These are phyloP conservation scores for Trachurus trachurus DNA, from an alignment of 2,797 vertebrate species.

Conservation along the genomic window DNA sequence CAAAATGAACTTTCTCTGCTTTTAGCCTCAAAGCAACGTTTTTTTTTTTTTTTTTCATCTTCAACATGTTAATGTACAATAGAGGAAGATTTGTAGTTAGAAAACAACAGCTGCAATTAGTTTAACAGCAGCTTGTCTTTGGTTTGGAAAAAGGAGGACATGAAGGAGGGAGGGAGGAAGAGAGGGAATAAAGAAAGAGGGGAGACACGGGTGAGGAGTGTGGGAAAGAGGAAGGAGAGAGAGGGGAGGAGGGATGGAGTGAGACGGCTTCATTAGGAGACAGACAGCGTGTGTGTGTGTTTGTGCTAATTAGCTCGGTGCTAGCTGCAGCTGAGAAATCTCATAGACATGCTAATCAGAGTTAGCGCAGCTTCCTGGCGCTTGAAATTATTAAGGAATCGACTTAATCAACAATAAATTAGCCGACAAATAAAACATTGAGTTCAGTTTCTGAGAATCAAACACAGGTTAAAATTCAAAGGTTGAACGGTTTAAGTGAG, in stretches of 20 bases:
- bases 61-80: conserved; percentile 8
- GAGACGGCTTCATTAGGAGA: neutral
- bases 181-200: neutral
- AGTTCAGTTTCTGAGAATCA: no score
- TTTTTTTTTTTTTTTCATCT: conserved; percentile 45
- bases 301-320: conserved; percentile 30
- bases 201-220: neutral
- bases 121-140: conserved; percentile 58
- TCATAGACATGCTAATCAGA: conserved; percentile 43
- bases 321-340: conserved; percentile 34
- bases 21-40: conserved; percentile 57
- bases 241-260: neutral
- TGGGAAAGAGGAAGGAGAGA: neutral
- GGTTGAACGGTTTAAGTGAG: no score
- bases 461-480: no score
- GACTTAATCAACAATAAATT: no score
- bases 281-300: conserved; percentile 22
- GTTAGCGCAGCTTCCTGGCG: neutral
- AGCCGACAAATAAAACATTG: no score
- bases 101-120: conserved; percentile 76
- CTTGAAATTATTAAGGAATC: neutral
- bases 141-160: neutral
- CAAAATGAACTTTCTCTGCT: conserved; percentile 71
- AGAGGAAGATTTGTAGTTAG: conserved; percentile 54
- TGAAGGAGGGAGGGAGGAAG: neutral